These are phyloP conservation scores for Agrypnus murinus DNA, from an alignment of 2,888 invertebrate species.

Conservation along the genomic window DNA sequence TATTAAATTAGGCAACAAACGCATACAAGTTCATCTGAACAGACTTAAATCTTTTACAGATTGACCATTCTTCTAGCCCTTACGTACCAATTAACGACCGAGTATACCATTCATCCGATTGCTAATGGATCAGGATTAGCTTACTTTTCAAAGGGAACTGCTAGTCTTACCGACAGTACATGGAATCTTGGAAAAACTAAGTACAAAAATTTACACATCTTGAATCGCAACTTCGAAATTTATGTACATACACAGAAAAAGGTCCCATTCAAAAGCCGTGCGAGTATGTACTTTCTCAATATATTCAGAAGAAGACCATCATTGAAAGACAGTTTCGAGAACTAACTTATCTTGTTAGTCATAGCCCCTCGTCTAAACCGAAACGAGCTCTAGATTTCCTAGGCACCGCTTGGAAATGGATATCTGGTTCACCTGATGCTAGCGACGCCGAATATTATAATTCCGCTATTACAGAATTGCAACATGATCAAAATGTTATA, in stretches of 20 bases:
- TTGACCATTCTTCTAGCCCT: background rate
- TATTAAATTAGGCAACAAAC: constrained; percentile 49
- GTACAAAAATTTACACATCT: background rate
- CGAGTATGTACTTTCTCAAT: background rate
- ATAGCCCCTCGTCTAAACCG: too few species aligned
- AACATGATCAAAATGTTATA: background rate
- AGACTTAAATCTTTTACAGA: constrained; percentile 35
- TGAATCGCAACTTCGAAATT: background rate
- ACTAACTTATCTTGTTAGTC: too few species aligned
- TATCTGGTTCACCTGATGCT: constrained; percentile 5
- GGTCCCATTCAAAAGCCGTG: background rate
- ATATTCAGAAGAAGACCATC: background rate
- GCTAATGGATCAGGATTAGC: constrained; percentile 13
- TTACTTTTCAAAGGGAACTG: background rate
- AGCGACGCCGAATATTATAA: constrained; percentile 14
- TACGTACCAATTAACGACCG: too few species aligned
- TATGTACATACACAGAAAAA: background rate
- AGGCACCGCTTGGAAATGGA: constrained; percentile 7
- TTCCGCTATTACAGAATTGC: background rate
- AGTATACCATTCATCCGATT: background rate
- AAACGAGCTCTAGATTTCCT: constrained; percentile 10
- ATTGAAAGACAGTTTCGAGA: background rate
- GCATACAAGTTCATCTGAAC: constrained; percentile 45
- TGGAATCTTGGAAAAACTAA: background rate
- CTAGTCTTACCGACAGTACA: background rate